A percentile compares a stretch with the other conserved stretches of the same genome.
These are phyloP conservation scores for Todiramphus saurophagus DNA, from an alignment of 2,113 vertebrate genomes.

Conservation along the genomic window DNA sequence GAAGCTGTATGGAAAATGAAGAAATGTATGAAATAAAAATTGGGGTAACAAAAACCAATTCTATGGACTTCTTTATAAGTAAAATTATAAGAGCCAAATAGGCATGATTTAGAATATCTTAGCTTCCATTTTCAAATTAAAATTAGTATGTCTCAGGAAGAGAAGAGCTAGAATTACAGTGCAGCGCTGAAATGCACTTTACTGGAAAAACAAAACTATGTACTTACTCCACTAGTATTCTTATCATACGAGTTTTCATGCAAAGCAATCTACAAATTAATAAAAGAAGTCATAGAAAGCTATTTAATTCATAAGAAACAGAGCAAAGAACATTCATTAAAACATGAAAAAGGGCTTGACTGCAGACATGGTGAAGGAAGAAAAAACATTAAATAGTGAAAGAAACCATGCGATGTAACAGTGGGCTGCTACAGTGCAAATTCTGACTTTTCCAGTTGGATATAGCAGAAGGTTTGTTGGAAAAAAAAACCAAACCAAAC, in stretches of 20 bases:
- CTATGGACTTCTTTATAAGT: not conserved
- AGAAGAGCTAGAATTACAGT: not conserved
- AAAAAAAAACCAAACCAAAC: not conserved
- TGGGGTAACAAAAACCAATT: not conserved
- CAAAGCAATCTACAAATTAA: not conserved
- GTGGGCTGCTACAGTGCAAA: not conserved
- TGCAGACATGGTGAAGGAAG: not conserved
- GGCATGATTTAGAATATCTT: not conserved
- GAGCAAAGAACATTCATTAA: not conserved
- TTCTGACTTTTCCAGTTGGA: not conserved
- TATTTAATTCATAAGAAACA: not conserved
- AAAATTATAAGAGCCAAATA: not conserved
- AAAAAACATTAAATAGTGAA: not conserved
- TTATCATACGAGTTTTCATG: not conserved
- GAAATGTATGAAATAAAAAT: not conserved
- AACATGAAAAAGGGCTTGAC: not conserved
- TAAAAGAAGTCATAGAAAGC: not conserved
- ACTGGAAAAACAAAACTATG: not conserved
- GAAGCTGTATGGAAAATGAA: not conserved
- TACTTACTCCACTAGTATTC: not conserved
- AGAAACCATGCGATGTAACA: not conserved
- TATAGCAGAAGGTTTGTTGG: not conserved
- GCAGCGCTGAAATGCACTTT: not conserved
- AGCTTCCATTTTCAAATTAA: not conserved
- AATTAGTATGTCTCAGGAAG: not conserved